Conservation (phyloP, 1,140 invertebrate species). For the Copidosoma floridanum region DNA sequence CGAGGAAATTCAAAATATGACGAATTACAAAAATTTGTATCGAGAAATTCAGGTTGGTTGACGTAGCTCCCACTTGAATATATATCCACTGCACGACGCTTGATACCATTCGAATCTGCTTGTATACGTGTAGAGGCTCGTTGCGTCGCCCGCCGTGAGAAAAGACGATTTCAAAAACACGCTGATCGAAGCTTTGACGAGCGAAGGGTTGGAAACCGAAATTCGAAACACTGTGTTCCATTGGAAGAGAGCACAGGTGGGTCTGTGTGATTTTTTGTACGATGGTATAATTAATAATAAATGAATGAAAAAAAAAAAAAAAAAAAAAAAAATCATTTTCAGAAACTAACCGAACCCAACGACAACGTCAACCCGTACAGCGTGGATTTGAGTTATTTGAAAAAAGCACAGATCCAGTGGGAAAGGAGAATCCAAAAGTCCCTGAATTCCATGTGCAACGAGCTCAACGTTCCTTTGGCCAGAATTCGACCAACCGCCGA, state of each 20-base stretch:
- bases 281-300: not conserved
- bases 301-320: no score
- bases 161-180: conserved; percentile 75
- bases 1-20: conserved; percentile 62
- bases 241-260: conserved; percentile 66
- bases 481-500: conserved; percentile 74
- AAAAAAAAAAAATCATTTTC: no score
- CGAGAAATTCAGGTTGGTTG: conserved; percentile 67
- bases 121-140: conserved; percentile 66
- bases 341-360: conserved; percentile 57
- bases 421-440: conserved; percentile 92
- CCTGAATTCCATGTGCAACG: conserved; percentile 90
- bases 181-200: conserved; percentile 70
- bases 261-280: not conserved
- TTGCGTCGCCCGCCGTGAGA: conserved; percentile 69
- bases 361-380: conserved; percentile 38
- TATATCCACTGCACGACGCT: not conserved
- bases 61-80: no score
- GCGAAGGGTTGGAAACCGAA: conserved; percentile 74
- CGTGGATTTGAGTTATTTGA: conserved; percentile 63
- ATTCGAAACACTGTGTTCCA: conserved; percentile 80
- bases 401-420: conserved; percentile 85
- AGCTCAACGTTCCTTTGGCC: conserved; percentile 78
- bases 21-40: conserved; percentile 65
- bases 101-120: not conserved